Evolutionary conservation across 2,113 vertebrate genomes (phyloP).

Genomic region (Theristicus caerulescens): DNA sequence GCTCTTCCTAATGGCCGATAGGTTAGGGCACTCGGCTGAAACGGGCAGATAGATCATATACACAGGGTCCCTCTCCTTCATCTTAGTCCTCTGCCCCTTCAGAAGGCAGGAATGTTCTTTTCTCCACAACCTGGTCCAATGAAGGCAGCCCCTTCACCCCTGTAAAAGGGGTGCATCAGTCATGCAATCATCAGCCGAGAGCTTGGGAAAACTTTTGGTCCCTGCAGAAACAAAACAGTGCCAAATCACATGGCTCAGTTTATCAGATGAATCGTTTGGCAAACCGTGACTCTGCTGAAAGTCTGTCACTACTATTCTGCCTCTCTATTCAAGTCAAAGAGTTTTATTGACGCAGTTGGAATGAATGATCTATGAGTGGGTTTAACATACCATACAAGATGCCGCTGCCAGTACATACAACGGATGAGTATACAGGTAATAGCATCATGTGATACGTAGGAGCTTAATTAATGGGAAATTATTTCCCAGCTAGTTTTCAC

Average conservation of each 20-base stretch:
- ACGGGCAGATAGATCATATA: rapidly evolving
- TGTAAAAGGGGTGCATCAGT: background rate
- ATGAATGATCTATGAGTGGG: background rate
- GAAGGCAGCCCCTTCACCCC: background rate
- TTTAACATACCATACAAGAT: background rate
- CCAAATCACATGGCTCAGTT: background rate
- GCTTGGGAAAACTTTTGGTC: background rate
- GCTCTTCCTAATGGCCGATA: background rate
- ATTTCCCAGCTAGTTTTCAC: background rate
- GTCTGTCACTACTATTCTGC: background rate
- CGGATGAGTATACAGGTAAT: background rate
- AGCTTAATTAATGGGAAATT: background rate
- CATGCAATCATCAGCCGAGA: rapidly evolving
- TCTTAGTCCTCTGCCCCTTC: background rate
- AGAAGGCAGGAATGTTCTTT: background rate
- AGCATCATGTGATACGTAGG: rapidly evolving
- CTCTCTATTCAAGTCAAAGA: background rate
- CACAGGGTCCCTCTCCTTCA: background rate
- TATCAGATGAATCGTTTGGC: background rate
- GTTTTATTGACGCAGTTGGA: background rate
- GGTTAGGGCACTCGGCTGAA: background rate
- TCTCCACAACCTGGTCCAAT: background rate
- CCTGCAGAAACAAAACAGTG: background rate
- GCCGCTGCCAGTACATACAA: background rate
- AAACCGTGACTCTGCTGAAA: background rate